Evolutionary conservation across 2,113 vertebrate species (phyloP), one percentile per base, ranked within the genome.

Genomic region (Callorhinus ursinus): DNA sequence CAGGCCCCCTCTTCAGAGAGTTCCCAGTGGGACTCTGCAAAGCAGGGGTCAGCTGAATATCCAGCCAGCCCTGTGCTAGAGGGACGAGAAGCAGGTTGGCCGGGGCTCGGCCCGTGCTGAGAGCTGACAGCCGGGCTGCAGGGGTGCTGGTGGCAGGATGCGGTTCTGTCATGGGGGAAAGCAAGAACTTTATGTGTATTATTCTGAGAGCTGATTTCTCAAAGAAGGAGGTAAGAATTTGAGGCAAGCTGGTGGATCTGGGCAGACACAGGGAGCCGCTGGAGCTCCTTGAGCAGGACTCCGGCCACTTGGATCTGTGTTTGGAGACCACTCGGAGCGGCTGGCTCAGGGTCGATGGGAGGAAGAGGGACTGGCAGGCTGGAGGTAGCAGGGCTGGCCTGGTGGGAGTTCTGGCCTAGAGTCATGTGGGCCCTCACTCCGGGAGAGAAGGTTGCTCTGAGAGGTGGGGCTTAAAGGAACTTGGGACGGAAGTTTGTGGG

Each of bases 351-450:
- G 79, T 2, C 0, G 19, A 3, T 1, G 72, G 53, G 19, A 22
- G 39, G 12, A 53, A 16, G 33, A 74, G 24, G 36, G 21, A 5
- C 39, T 39, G 71, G 22, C 26, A 6, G 49, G 36, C 22, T 7
- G 61, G 63, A 36, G 22, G 46, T 1, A 10, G 28, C 5, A 28
- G 71, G 57, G 19, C 22, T 1, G 22, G n/a, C 22, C 13, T 98
- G 3, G 6, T 33, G 36, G 46, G 5, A 24, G 33, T 8, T 3
- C 0, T 3, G 21, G 59, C 2, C 3, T 2, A 26, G n/a, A 61
- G 26, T 8, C 36, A 31, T 6, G 0, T 39, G 18, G 28, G 31
- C 12, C 19, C 7, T 49, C 13, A 31, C 69, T 79, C 57, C 33
- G 31, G 28, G 76, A 28, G 2, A 22, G 36, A 65, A 36, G 16